Evolutionary conservation across 2,113 vertebrate species (phyloP).

Genomic region (Erpornis zantholeuca): DNA sequence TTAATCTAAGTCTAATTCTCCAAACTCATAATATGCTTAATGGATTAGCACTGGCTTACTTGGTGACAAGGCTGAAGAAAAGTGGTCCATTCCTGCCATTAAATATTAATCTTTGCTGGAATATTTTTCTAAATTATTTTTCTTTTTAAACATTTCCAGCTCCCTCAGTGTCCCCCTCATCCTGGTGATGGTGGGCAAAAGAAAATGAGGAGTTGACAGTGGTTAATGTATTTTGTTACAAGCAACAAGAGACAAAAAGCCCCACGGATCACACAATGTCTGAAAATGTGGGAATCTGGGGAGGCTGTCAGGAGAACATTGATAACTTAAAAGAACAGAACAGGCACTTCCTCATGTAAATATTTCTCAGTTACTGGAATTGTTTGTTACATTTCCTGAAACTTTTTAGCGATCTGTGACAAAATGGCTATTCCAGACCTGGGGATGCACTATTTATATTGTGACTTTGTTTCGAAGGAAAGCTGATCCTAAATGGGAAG

Average conservation of each 20-base stretch:
- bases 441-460: neutral
- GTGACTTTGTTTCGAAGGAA: neutral
- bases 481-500: neutral
- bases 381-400: neutral
- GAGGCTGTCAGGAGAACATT: neutral
- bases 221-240: neutral
- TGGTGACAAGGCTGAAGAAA: slow-evolving; percentile 37
- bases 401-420: neutral
- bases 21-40: slow-evolving; percentile 53
- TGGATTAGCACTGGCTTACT: slow-evolving; percentile 50
- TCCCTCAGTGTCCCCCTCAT: neutral
- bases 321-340: neutral
- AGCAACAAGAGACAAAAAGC: neutral
- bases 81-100: slow-evolving; percentile 12
- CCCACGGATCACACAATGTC: accelerated
- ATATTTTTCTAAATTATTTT: neutral
- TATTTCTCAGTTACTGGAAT: neutral
- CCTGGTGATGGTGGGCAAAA: neutral
- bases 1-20: slow-evolving; percentile 41
- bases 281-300: neutral
- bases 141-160: neutral
- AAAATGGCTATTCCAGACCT: neutral
- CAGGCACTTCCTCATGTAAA: neutral
- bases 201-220: neutral
- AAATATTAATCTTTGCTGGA: neutral